phyloP scores from a whole-genome alignment of 2,888 invertebrate genomes.

The Melanotus villosus region DNA sequence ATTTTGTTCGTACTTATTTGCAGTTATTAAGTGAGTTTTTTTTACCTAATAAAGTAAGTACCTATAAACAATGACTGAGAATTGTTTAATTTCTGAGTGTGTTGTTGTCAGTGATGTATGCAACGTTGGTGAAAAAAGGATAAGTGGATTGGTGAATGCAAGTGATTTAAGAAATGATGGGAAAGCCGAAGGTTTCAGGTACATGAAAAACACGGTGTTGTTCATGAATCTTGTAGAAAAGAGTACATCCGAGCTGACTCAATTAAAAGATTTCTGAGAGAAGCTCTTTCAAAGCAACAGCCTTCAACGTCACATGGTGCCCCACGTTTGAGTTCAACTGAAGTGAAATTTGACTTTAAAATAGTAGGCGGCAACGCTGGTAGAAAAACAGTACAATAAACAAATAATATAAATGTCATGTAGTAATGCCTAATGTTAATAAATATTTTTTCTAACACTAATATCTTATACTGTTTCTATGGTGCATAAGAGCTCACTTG shows the following conservation, averaged over 20 bases:
- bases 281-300: conserved; percentile 3
- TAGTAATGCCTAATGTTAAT: no score
- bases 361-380: no score
- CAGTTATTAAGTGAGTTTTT: conserved; percentile 9
- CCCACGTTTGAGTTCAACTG: neutral
- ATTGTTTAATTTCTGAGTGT: conserved; percentile 7
- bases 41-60: neutral
- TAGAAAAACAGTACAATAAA: no score
- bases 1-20: neutral
- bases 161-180: conserved; percentile 19
- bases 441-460: no score
- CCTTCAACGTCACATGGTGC: neutral
- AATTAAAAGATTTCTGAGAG: conserved; percentile 5
- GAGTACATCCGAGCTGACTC: neutral
- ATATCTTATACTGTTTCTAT: no score
- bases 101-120: neutral
- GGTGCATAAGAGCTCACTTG: no score
- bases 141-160: conserved; percentile 20
- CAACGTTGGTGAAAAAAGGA: conserved; percentile 3
- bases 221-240: no score
- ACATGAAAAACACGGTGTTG: conserved; percentile 17
- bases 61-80: conserved; percentile 3
- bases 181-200: conserved; percentile 27
- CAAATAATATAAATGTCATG: no score
- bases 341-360: neutral